A percentile compares a stretch with the other conserved stretches of the same genome.
These are phyloP conservation scores for Lucilia cuprina DNA, from an alignment of 1,140 invertebrate genomes.

Conservation along the genomic window DNA sequence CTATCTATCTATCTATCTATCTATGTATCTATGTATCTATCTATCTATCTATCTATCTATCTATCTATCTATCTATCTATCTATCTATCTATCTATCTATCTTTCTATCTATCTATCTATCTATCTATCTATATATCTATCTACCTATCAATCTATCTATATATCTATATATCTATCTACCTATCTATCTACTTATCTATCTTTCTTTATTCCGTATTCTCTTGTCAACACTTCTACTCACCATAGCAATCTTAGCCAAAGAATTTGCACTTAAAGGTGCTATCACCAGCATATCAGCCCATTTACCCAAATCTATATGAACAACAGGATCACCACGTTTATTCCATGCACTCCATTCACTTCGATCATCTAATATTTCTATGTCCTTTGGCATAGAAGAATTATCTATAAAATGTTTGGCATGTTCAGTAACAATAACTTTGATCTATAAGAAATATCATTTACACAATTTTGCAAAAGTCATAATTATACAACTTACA, in stretches of 20 bases:
- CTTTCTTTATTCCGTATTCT: too few relatives aligned
- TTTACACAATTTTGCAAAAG: background rate
- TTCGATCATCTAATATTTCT: constrained; percentile 77
- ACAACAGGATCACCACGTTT: constrained; percentile 92
- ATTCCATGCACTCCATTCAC: constrained; percentile 94
- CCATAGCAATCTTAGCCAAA: constrained; percentile 88
- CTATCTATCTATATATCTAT: too few relatives aligned
- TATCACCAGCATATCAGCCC: constrained; percentile 93
- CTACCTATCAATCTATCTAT: too few relatives aligned
- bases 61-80: too few relatives aligned
- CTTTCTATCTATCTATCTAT: too few relatives aligned
- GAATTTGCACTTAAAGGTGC: constrained; percentile 98
- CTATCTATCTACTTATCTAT: too few relatives aligned
- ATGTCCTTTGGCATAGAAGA: constrained; percentile 68
- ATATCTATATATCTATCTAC: too few relatives aligned
- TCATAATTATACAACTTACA: constrained; percentile 39
- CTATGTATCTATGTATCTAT: too few relatives aligned
- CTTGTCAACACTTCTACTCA: too few relatives aligned
- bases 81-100: too few relatives aligned
- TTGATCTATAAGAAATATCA: constrained; percentile 67
- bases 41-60: too few relatives aligned
- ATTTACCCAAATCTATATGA: constrained; percentile 95
- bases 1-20: too few relatives aligned
- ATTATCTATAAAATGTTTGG: constrained; percentile 84
- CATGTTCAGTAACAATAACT: constrained; percentile 83